phyloP scores from a whole-genome alignment of 2,113 vertebrate species.

The Labeo catla region DNA sequence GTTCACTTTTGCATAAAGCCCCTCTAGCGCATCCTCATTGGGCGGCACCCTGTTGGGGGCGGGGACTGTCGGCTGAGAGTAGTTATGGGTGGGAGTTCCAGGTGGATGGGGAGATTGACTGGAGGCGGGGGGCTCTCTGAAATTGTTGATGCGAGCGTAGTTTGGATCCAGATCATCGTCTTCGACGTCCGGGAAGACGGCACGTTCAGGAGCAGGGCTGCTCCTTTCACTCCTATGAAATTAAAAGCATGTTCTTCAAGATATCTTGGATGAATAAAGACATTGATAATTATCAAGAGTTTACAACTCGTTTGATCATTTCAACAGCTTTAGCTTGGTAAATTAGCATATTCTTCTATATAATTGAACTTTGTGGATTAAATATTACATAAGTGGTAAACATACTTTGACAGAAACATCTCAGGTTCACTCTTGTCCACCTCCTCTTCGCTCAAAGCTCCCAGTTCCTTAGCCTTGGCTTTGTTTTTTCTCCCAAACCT shows the following conservation, averaged over 20 bases:
- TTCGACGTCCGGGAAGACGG: constrained; percentile 78
- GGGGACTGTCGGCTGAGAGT: constrained; percentile 58
- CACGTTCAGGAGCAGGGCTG: not conserved
- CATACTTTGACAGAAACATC: constrained; percentile 55
- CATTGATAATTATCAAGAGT: not conserved
- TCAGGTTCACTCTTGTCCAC: constrained; percentile 78
- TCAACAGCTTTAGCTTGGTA: not conserved
- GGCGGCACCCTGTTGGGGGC: constrained; percentile 65
- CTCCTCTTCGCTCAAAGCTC: constrained; percentile 83
- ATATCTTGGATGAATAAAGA: not conserved
- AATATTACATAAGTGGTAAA: not conserved
- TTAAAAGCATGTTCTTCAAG: not conserved
- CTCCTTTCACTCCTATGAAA: constrained; percentile 74
- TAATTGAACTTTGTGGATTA: not conserved
- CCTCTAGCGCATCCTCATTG: constrained; percentile 84
- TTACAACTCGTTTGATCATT: not conserved
- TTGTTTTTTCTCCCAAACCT: constrained; percentile 97
- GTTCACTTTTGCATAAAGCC: constrained; percentile 93
- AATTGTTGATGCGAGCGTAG: constrained; percentile 90
- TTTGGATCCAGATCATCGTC: constrained; percentile 92
- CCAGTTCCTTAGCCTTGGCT: constrained; percentile 74
- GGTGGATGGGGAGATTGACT: constrained; percentile 60
- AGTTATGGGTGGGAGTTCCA: constrained; percentile 68
- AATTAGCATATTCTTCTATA: not conserved
- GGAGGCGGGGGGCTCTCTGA: constrained; percentile 76